phyloP scores from a whole-genome alignment of 2,113 vertebrate genomes.

The Pardalotus punctatus region DNA sequence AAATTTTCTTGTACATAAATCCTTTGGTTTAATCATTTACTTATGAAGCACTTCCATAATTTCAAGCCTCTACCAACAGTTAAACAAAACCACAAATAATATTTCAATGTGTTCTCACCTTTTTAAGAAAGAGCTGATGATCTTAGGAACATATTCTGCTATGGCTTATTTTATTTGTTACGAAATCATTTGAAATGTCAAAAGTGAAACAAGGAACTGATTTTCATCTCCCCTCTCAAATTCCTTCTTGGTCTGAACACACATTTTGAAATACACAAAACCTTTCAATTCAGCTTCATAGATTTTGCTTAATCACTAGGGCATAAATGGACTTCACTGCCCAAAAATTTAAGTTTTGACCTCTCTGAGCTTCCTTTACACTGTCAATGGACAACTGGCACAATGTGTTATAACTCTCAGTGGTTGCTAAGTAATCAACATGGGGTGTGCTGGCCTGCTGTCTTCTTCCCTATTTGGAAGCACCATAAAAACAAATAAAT shows the following conservation, averaged over 20 bases:
- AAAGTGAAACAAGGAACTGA: background rate
- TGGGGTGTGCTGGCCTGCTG: background rate
- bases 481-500: background rate
- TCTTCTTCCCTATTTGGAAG: background rate
- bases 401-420: accelerated
- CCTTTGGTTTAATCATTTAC: background rate
- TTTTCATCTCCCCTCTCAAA: background rate
- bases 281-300: background rate
- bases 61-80: background rate
- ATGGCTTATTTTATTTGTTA: background rate
- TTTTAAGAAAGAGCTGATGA: background rate
- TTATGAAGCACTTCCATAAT: background rate
- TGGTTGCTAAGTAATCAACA: background rate
- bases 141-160: background rate
- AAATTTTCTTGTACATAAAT: background rate
- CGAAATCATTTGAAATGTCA: background rate
- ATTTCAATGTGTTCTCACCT: background rate
- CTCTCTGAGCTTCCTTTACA: background rate
- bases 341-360: background rate
- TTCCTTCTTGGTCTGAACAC: background rate
- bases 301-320: background rate
- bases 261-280: background rate
- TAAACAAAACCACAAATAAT: background rate
- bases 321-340: background rate
- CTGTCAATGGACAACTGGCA: background rate